These are phyloP conservation scores for Chrysopa pallens DNA, from an alignment of 1,140 invertebrate species.

Conservation along the genomic window DNA sequence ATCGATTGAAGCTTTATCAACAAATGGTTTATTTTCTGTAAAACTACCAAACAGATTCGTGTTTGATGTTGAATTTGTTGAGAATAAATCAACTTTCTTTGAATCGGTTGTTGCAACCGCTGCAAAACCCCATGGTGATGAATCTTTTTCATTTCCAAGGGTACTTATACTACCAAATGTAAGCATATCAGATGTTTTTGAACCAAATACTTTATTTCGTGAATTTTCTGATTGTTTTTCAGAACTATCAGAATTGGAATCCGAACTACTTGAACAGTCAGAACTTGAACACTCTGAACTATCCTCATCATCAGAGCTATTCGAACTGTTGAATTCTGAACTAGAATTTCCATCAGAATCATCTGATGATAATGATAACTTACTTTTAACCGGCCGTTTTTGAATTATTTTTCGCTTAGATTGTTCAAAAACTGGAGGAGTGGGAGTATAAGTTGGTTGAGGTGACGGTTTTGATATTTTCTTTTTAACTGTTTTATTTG, in stretches of 20 bases:
- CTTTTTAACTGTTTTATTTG: too few species aligned
- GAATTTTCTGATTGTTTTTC: conserved; percentile 3
- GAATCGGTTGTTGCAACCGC: conserved; percentile 34
- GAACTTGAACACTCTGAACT: conserved; percentile 4
- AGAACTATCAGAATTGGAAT: conserved; percentile 1
- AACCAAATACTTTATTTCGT: conserved; percentile 7
- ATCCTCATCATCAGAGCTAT: conserved; percentile 4
- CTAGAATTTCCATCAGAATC: conserved; percentile 8
- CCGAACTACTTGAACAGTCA: not conserved
- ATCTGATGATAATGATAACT: not conserved
- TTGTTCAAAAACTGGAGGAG: too few species aligned
- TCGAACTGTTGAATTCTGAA: conserved; percentile 16
- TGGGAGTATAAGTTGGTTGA: too few species aligned
- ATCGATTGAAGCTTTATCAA: not conserved
- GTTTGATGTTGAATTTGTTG: conserved; percentile 1
- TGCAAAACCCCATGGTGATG: conserved; percentile 59
- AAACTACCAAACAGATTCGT: conserved; percentile 3
- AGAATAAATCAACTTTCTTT: conserved; percentile 26
- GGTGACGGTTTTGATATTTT: too few species aligned
- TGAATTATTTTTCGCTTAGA: too few species aligned
- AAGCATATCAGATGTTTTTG: conserved; percentile 7
- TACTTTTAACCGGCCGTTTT: not conserved
- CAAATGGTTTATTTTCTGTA: not conserved
- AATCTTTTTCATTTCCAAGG: conserved; percentile 29
- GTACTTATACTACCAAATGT: conserved; percentile 30